Base-by-base conservation (phyloP, 2,888 invertebrate genomes). In the Epirrhoe alternata region DNA sequence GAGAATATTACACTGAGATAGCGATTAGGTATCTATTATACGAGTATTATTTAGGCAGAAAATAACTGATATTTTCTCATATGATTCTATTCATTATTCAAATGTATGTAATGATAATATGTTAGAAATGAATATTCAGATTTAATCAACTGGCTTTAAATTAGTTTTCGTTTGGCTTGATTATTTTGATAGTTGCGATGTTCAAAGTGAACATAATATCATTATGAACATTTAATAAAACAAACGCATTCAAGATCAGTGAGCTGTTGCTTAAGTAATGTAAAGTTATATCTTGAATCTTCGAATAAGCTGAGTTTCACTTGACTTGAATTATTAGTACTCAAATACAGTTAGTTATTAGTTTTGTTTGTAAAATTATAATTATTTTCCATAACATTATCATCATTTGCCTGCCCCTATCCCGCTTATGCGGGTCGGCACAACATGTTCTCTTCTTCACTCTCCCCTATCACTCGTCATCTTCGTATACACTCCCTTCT, bases 71-170 rank as follows among this genome's bases (percentile, higher is more conserved):
- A 33, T 49, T 38, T 57, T 57, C 57, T 16, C 33, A 57, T 31
- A 12, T 55, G 54, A 6, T 47, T 47, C 47, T 47, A 16, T 49
- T 17, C 33, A 57, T 1, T 31, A 49, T 57, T 57, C 31, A 57
- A 57, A 33, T 49, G 14, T 49, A 14, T 12, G 17, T 57, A 10
- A 33, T 33, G 17, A 57, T 49, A 49, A 49, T 56, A 31, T 53
- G 14, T 42, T 42, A 8, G 16, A 16, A 33, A 16, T 38, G 17
- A 54, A 54, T 54, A 54, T 54, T 54, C 17, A 38, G 17, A 16
- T 35, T 12, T 8, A 42, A 47, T 47, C 6, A 16, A 47, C 14
- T 47, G 7, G 47, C 6, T 16, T 6, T 47, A 16, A 47, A 47
- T 16, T 16, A 47, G 47, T 42, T 42, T 42, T 10, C 12, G 5